Evolutionary conservation across 2,113 vertebrate species (phyloP), one percentile per base, ranked within the genome.

Genomic region (Lepus timidus): DNA sequence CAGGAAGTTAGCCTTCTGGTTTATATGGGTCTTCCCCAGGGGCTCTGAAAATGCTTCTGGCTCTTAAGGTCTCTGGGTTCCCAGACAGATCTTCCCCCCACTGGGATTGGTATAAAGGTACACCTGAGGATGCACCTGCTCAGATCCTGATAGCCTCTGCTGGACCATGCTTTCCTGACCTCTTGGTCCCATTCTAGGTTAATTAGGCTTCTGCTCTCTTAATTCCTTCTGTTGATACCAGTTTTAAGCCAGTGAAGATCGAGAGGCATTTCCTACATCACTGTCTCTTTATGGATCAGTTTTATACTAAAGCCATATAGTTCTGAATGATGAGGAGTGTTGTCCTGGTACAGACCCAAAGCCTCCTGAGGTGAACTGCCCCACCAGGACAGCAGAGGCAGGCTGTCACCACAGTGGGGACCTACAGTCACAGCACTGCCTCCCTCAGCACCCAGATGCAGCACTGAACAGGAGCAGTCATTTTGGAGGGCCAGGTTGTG

Each of bases 161-260:
- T 27, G 31, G 9, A 31, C 17, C 23, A 9, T 33, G 9, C 64
- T 61, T 85, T 79, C 55, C 29, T 73, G 36, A 27, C 58, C 39
- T 7, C n/a, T 55, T 0, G 16, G 49, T 6, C 55, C n/a, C 33
- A 11, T 49, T 64, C 70, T 25, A n/a, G n/a, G 44, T 58, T 80
- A 75, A 64, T 70, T 81, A 85, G 33, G 29, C 65, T 62, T 25
- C 19, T 22, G 19, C 29, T 91, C 1, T 76, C 31, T 82, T 73
- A n/a, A 29, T 70, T 86, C 83, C 90, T 58, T 39, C 65, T 9
- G 3, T 2, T 62, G 76, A 65, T 87, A 19, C 88, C 36, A 88
- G 83, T n/a, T 68, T 74, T 88, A 91, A 94, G 74, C 36, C 94
- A 92, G 81, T 93, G 61, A 95, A 73, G 78, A 68, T 23, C 36